Percentiles rank a stretch among this genome's conserved stretches.
These are phyloP conservation scores for Mythimna albipuncta DNA, from an alignment of 2,888 invertebrate species.

Conservation along the genomic window DNA sequence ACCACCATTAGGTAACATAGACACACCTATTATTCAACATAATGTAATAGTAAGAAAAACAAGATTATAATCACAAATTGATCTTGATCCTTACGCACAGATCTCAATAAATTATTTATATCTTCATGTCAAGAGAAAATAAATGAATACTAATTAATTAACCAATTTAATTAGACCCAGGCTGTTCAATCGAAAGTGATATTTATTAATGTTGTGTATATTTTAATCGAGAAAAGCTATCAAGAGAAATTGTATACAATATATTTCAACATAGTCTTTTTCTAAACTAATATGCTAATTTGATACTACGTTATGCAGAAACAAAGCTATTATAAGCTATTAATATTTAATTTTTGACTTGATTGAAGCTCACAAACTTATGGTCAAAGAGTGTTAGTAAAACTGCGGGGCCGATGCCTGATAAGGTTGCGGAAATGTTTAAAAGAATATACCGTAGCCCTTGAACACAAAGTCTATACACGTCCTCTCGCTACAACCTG, in stretches of 20 bases:
- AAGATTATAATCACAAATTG: neutral
- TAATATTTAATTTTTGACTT: no score
- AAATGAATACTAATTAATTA: constrained; percentile 21
- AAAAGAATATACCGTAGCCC: no score
- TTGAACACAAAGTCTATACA: no score
- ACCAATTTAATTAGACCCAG: constrained; percentile 18
- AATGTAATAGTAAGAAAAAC: neutral
- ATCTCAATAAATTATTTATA: constrained; percentile 16
- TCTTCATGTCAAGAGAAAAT: constrained; percentile 24
- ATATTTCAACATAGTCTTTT: constrained; percentile 18
- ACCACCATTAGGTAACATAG: neutral
- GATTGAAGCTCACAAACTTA: no score
- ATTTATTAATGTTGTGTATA: constrained; percentile 29
- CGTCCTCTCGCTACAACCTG: no score
- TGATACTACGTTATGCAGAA: neutral
- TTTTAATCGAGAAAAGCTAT: constrained; percentile 12
- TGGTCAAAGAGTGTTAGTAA: no score
- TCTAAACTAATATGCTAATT: neutral
- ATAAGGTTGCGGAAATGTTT: no score
- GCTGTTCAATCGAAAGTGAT: constrained; percentile 24
- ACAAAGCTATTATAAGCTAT: no score
- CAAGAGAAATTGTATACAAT: constrained; percentile 14
- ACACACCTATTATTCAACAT: neutral
- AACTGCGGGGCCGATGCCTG: no score
- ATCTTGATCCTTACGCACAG: neutral